Conservation (phyloP, 2,888 invertebrate genomes). For the Ectobius pallidus region DNA sequence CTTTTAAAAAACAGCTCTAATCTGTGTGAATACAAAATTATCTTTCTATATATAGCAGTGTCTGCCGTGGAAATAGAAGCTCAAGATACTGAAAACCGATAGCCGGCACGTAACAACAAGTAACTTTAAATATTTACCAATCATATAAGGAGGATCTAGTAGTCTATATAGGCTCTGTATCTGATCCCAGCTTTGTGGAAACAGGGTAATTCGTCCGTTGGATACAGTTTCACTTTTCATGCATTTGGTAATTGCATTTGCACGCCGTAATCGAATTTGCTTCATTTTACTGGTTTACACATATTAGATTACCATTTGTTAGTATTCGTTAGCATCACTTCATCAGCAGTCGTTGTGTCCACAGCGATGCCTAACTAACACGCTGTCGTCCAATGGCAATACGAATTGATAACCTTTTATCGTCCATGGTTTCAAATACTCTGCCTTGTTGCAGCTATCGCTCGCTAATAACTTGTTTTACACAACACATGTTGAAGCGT, state of each 20-base stretch:
- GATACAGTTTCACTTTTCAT: conserved; percentile 5
- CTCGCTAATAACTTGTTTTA: too few species aligned
- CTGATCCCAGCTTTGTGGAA: not conserved
- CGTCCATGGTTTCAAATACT: not conserved
- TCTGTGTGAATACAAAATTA: too few species aligned
- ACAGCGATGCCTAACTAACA: not conserved
- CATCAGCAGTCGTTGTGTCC: conserved; percentile 10
- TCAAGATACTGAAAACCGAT: too few species aligned
- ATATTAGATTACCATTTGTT: conserved; percentile 27
- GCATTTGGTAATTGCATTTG: not conserved
- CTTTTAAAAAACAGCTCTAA: too few species aligned
- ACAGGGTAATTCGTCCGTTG: not conserved
- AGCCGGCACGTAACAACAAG: too few species aligned
- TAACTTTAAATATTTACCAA: not conserved
- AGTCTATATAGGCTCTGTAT: too few species aligned
- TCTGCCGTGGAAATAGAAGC: too few species aligned
- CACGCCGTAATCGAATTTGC: not conserved
- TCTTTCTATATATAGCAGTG: too few species aligned
- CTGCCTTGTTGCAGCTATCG: too few species aligned
- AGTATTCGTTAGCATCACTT: conserved; percentile 23
- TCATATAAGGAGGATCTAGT: not conserved
- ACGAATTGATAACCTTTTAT: not conserved
- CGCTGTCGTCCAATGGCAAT: not conserved
- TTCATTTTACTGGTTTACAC: conserved; percentile 24
- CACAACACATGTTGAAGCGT: too few species aligned